A percentile compares a stretch with the other conserved stretches of the same genome.
phyloP scores from a whole-genome alignment of 2,888 invertebrate genomes.

The Spilarctia lutea region DNA sequence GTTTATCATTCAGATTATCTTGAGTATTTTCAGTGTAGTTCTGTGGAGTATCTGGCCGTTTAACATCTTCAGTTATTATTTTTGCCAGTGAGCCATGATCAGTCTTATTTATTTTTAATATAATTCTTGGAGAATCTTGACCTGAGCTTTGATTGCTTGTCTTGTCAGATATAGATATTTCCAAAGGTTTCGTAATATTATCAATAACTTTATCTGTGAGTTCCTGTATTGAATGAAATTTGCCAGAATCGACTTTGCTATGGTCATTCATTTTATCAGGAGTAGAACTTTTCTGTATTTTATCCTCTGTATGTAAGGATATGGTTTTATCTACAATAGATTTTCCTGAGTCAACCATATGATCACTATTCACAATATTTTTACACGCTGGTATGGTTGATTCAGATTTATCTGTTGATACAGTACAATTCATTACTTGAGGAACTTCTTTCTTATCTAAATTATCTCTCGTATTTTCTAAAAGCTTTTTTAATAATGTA shows the following conservation, averaged over 20 bases:
- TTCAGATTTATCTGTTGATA: slow-evolving; percentile 53
- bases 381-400: slow-evolving; percentile 32
- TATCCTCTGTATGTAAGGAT: slow-evolving; percentile 50
- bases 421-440: slow-evolving; percentile 55
- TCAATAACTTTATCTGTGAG: slow-evolving; percentile 66
- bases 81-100: slow-evolving; percentile 83
- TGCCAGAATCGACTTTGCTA: slow-evolving; percentile 49
- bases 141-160: slow-evolving; percentile 74
- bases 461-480: slow-evolving; percentile 74
- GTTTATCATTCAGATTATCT: slow-evolving; percentile 67
- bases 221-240: slow-evolving; percentile 61
- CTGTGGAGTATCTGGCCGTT: slow-evolving; percentile 62
- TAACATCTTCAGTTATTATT: slow-evolving; percentile 80
- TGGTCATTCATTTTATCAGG: slow-evolving; percentile 57
- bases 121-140: slow-evolving; percentile 87
- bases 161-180: slow-evolving; percentile 80
- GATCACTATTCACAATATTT: slow-evolving; percentile 53
- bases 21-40: slow-evolving; percentile 66
- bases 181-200: slow-evolving; percentile 78
- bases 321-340: slow-evolving; percentile 47
- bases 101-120: slow-evolving; percentile 89
- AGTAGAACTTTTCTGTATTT: slow-evolving; percentile 46
- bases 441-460: slow-evolving; percentile 58
- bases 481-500: slow-evolving; percentile 77
- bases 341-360: slow-evolving; percentile 39